These are phyloP conservation scores for Pipa parva DNA, from an alignment of 2,113 vertebrate species.

Conservation along the genomic window DNA sequence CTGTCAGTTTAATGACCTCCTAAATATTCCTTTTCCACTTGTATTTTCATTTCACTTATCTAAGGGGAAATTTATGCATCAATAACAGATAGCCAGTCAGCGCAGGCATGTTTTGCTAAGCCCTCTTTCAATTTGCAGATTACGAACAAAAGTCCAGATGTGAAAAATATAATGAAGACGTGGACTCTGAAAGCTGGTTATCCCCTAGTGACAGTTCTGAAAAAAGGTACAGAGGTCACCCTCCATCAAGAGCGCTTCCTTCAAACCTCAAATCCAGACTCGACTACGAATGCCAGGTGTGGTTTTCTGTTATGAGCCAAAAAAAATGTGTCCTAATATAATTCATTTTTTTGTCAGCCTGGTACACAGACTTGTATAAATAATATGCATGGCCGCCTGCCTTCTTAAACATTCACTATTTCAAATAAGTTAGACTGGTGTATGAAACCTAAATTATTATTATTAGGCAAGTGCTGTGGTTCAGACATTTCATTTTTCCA, in stretches of 20 bases:
- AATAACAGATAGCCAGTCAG: background rate
- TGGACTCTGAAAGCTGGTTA: slow-evolving; percentile 92
- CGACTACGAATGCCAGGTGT: slow-evolving; percentile 64
- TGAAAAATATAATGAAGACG: slow-evolving; percentile 86
- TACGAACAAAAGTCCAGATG: slow-evolving; percentile 63
- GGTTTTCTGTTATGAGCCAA: slow-evolving; percentile 14
- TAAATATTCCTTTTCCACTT: too few species aligned
- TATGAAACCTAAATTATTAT: too few species aligned
- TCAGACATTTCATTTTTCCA: too few species aligned
- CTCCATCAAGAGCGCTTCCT: slow-evolving; percentile 82
- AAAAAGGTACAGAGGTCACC: slow-evolving; percentile 63
- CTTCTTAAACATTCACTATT: too few species aligned
- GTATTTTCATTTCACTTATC: background rate
- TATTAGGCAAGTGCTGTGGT: too few species aligned
- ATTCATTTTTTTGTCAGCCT: too few species aligned
- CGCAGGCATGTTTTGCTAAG: slow-evolving; percentile 1
- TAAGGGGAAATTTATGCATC: background rate
- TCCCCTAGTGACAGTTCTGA: slow-evolving; percentile 82
- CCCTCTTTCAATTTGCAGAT: slow-evolving; percentile 53
- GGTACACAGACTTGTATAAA: too few species aligned
- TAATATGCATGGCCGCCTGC: too few species aligned
- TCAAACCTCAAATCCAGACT: slow-evolving; percentile 61
- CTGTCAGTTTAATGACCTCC: too few species aligned
- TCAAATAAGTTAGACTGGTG: too few species aligned
- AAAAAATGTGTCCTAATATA: background rate